Evolutionary conservation across 92 coral and sea anemone genomes (phyloP).

Genomic region (Zoanthus sansibaricus): DNA sequence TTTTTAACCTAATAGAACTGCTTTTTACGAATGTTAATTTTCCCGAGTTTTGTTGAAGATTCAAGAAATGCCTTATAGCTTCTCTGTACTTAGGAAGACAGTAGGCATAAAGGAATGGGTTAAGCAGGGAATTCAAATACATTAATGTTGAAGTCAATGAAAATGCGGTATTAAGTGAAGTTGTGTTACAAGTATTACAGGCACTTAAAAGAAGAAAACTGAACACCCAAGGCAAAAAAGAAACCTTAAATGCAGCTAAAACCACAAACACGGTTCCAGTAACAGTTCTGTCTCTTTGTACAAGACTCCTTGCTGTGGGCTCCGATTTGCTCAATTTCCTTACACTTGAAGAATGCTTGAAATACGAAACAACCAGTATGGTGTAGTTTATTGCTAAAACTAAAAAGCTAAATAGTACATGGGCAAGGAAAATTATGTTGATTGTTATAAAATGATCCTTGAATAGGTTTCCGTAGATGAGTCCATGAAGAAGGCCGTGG

Average conservation of each 20-base stretch:
- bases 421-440: slow-evolving; percentile 39
- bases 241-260: slow-evolving; percentile 33
- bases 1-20: not conserved
- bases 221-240: slow-evolving; percentile 32
- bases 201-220: slow-evolving; percentile 29
- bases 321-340: not conserved
- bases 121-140: slow-evolving; percentile 33
- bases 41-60: not conserved
- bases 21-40: not conserved
- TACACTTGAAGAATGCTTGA: slow-evolving; percentile 11
- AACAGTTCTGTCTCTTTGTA: slow-evolving; percentile 12
- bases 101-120: slow-evolving; percentile 34
- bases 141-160: slow-evolving; percentile 12
- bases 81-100: slow-evolving; percentile 37
- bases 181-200: not conserved
- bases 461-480: slow-evolving; percentile 30
- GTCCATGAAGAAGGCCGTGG: slow-evolving; percentile 36
- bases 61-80: slow-evolving; percentile 17
- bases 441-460: slow-evolving; percentile 6
- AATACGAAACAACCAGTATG: not conserved
- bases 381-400: slow-evolving; percentile 2
- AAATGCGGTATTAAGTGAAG: not conserved
- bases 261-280: slow-evolving; percentile 12
- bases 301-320: not conserved
- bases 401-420: slow-evolving; percentile 21